Evolutionary conservation across 2,797 vertebrate genomes (phyloP), one percentile per base, ranked within the genome.

Genomic region (Tauraco hartlaubi): DNA sequence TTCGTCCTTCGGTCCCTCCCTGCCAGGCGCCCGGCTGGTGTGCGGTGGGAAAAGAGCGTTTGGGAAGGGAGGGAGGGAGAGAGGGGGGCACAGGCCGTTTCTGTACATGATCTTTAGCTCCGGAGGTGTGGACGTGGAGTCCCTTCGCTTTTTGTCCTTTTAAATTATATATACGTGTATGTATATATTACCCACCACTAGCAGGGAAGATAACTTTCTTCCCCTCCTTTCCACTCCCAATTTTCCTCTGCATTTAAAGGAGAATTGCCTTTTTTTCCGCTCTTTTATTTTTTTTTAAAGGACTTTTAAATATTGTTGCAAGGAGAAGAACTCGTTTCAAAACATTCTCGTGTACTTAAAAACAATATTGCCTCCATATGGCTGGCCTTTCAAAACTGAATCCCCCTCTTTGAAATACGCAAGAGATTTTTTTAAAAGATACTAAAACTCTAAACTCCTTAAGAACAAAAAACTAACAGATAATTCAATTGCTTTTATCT

Each of bases 331-430:
- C n/a, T 73, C 23, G 44, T 87, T 87, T 85, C 56, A 63, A 78
- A 88, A 64, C 83, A 29, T 66, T 59, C 74, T 69, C 66, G 1
- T 88, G 59, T 76, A 15, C 76, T 95, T 94, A 84, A 88, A 88
- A 4, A 4, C 33, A 85, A 61, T 90, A 88, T 95, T 96, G 88
- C n/a, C 95, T 95, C 88, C 92, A 96, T 92, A 92, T 78, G 94
- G 46, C 15, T 68, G 72, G 82, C 85, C 92, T 95, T 91, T 93
- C 73, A 68, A 66, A 93, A 90, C 52, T 22, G 64, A 87, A 78
- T 86, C 69, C 58, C 20, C n/a, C 46, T n/a, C 54, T 76, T 78
- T 66, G 56, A 95, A 90, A 88, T 23, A 48, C 1, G 37, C 44
- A 23, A 74, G 35, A 64, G 43, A 43, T 18, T 49, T 63, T 71